These are phyloP conservation scores for Vidua macroura DNA, from an alignment of 2,113 vertebrate species.

Conservation along the genomic window DNA sequence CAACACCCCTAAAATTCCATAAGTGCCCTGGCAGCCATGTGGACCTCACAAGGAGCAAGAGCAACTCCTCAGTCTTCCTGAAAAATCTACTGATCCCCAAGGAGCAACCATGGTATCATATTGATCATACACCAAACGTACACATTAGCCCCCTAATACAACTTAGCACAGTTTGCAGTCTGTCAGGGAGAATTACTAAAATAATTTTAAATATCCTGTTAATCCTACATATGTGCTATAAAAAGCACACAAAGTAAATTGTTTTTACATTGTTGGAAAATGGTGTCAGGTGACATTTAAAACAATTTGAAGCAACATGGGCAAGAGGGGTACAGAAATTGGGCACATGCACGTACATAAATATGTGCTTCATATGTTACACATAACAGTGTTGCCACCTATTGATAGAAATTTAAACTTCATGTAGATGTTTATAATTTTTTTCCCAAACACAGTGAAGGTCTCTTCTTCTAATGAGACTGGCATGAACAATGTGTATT, in stretches of 20 bases:
- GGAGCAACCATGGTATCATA: not conserved
- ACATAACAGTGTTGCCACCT: slow-evolving; percentile 47
- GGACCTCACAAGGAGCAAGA: not conserved
- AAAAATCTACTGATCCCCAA: not conserved
- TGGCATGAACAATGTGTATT: not conserved
- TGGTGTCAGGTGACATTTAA: not conserved
- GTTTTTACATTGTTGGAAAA: not conserved
- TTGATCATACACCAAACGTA: not conserved
- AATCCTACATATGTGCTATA: not conserved
- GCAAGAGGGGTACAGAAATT: too few species aligned
- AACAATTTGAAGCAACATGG: not conserved
- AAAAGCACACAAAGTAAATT: not conserved
- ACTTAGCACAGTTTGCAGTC: not conserved
- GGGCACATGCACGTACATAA: not conserved
- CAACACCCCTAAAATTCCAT: accelerated
- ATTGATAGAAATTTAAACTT: slow-evolving; percentile 42
- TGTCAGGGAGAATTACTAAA: not conserved
- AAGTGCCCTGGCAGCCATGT: not conserved
- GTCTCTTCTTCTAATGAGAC: not conserved
- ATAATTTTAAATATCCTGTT: not conserved
- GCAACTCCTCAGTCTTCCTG: not conserved
- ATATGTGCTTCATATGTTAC: not conserved
- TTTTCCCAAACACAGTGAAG: not conserved
- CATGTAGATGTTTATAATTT: not conserved
- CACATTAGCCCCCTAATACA: not conserved